Base-by-base conservation (phyloP, 1,140 invertebrate genomes). In the Ceratoteleas bidentatus region DNA sequence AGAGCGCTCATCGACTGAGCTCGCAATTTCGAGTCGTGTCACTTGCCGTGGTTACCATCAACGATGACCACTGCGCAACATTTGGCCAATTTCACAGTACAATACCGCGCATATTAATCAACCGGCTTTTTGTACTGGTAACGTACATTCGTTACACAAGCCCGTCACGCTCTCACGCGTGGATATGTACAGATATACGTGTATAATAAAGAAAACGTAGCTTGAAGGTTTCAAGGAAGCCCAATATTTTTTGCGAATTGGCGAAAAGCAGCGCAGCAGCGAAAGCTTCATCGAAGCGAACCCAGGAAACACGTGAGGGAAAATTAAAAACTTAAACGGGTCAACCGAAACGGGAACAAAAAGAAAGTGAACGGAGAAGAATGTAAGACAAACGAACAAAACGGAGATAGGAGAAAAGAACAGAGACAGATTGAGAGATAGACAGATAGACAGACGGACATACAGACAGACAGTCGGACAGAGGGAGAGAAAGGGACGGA, bases 211-310 rank as follows among this genome's bases (percentile, higher is more conserved):
- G 74, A 81, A 74, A 83, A 38, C 74, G 82, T 65, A 79, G 84
- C 81, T 57, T 81, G 75, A 81, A 24, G 58, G 60, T 86, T 50
- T 76, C 69, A 84, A 84, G 70, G 54, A 88, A 87, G 84, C 85
- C 77, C 75, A 81, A 88, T 78, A 85, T 73, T 86, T 83, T 80
- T 85, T 79, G 84, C 84, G 86, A 84, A 90, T 90, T 91, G 90
- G 89, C 88, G 80, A 90, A 89, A 91, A 90, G 89, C 89, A 88
- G 89, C 90, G 90, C 90, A 91, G 89, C 89, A 90, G 88, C 86
- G 79, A 86, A 91, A 91, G 89, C 88, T 90, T 86, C 85, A 85
- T 90, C 75, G 84, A 90, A 88, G 85, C 87, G 85, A 88, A 86
- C 87, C 87, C 87, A 89, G 84, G 88, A 90, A 87, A 90, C 80